These are phyloP conservation scores for Drosophila histrio DNA, from an alignment of 2,888 invertebrate species.

Conservation along the genomic window DNA sequence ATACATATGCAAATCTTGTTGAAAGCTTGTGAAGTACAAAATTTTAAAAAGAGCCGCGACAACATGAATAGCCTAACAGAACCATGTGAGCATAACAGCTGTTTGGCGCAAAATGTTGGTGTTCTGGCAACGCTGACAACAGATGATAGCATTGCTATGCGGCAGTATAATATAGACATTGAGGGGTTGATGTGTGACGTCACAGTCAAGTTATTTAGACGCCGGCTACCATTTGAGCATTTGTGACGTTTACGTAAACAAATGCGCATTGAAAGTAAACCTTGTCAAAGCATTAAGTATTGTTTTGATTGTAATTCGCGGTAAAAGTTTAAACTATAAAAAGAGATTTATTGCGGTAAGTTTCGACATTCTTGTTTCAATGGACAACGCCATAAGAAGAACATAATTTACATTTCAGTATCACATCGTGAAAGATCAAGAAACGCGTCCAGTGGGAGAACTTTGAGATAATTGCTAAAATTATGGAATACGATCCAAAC, in stretches of 20 bases:
- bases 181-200: not conserved
- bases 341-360: conserved; percentile 32
- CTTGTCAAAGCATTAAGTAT: not conserved
- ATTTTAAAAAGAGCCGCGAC: no score
- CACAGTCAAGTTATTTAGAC: not conserved
- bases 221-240: not conserved
- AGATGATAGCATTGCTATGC: not conserved
- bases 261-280: not conserved
- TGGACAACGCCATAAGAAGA: not conserved
- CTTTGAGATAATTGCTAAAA: conserved; percentile 9
- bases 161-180: not conserved
- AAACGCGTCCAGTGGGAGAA: no score
- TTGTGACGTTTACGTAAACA: not conserved
- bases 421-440: no score
- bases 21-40: no score
- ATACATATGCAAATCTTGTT: no score
- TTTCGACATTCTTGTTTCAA: not conserved
- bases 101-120: not conserved
- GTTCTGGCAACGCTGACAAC: conserved; percentile 13
- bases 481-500: conserved; percentile 2
- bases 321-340: conserved; percentile 22
- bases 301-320: not conserved
- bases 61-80: no score
- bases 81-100: not conserved
- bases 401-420: not conserved